Percentiles rank a stretch among this genome's conserved stretches.
Conservation (phyloP, 2,888 invertebrate species). For the Orthosia cruda region DNA sequence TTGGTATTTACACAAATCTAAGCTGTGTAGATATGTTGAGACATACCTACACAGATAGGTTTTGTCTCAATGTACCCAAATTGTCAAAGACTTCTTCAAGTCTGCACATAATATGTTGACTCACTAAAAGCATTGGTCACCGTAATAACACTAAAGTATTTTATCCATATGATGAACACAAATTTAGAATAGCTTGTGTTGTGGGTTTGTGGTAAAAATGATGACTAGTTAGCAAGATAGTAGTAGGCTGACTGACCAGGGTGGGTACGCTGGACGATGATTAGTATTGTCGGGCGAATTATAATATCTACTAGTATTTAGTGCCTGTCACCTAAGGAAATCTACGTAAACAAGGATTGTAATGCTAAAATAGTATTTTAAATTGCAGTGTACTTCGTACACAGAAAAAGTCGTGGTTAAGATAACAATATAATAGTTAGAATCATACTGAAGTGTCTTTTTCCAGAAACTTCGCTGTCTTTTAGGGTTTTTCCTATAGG, state of each 20-base stretch:
- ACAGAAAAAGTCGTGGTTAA: not conserved
- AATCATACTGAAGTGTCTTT: constrained; percentile 1
- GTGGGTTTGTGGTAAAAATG: not conserved
- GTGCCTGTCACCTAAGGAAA: not conserved
- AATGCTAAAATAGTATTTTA: constrained; percentile 12
- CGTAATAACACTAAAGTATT: not conserved
- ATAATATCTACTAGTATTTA: not conserved
- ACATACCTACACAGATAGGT: too few relatives aligned
- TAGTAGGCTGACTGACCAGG: not conserved
- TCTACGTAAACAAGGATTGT: not conserved
- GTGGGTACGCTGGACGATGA: not conserved
- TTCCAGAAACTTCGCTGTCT: not conserved
- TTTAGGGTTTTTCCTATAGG: not conserved
- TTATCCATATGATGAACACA: not conserved
- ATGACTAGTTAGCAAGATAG: too few relatives aligned
- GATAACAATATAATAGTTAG: not conserved
- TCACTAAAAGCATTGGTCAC: too few relatives aligned
- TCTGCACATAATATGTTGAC: not conserved
- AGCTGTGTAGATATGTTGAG: too few relatives aligned
- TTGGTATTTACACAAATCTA: not conserved
- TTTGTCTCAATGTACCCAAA: too few relatives aligned
- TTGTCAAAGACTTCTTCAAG: not conserved
- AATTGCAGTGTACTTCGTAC: constrained; percentile 18
- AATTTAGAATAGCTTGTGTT: not conserved
- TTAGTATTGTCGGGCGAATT: not conserved